Base-by-base conservation (phyloP, 2,888 invertebrate genomes). In the Julus scanicus region DNA sequence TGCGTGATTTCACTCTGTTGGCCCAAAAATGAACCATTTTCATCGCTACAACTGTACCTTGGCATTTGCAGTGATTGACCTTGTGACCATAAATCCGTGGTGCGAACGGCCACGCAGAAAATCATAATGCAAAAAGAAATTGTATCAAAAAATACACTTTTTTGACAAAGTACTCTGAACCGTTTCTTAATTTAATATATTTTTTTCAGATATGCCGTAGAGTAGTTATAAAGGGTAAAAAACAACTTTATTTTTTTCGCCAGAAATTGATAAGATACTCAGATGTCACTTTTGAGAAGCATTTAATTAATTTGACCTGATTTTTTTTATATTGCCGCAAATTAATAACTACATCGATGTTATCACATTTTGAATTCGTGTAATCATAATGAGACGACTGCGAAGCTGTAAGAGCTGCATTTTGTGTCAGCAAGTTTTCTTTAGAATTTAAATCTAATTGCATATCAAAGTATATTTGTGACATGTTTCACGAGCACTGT, bases 181-280 rank as follows among this genome's bases (percentile, higher is more conserved):
- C 71, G 37, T 13, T 80, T 80, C 29, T 80, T 63, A n/a, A 63
- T 63, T 63, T 63, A 17, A n/a, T n/a, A 8, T 49, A 13, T 49
- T 49, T 37, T 5, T 80, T 80, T 71, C 37, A 37, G 6, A 8
- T 37, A 80, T 37, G 80, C 80, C 29, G 53, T 53, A 53, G 0
- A 13, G 49, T 29, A 71, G 9, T 37, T 37, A 80, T 80, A 29
- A 29, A 15, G 37, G 13, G 44, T 37, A 5, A 80, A 80, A 80
- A 80, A 80, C 29, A 29, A 29, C 4, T 80, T 37, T 39, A 15
- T 80, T 80, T 37, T 71, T 53, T 71, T 29, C 11, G 11, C 9
- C 29, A 80, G 4, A 80, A 80, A 80, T 39, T 80, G 37, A 80
- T 80, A 80, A 80, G 80, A 80, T 15, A 80, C 37, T 80, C 29